Evolutionary conservation across 1,140 invertebrate genomes (phyloP).

Genomic region (Diuraphis noxia): DNA sequence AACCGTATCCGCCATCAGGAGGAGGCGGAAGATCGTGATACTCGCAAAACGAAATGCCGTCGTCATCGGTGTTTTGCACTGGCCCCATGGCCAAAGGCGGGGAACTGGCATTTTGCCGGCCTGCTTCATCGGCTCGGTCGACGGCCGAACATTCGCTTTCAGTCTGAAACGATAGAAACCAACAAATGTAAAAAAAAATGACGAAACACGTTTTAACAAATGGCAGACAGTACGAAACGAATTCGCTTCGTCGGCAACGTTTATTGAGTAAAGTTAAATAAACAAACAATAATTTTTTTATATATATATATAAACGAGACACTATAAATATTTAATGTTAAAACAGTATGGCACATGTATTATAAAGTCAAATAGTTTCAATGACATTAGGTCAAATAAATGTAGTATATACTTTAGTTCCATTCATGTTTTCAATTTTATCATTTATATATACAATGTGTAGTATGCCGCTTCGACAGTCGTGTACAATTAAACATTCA

Average conservation of each 20-base stretch:
- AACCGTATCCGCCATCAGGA: conserved; percentile 86
- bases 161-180: conserved; percentile 63
- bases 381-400: not conserved
- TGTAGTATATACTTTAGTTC: conserved; percentile 9
- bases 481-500: conserved; percentile 13
- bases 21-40: conserved; percentile 79
- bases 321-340: not conserved
- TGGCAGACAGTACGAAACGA: not conserved
- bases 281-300: not conserved
- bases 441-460: not conserved
- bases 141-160: conserved; percentile 70
- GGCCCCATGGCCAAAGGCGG: conserved; percentile 62
- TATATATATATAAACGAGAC: no score
- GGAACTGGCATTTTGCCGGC: conserved; percentile 68
- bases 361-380: not conserved
- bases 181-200: not conserved
- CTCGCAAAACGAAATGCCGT: conserved; percentile 72
- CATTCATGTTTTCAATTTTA: conserved; percentile 17
- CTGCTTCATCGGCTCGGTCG: conserved; percentile 77
- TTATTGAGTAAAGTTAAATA: not conserved
- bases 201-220: not conserved
- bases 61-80: conserved; percentile 62
- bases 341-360: not conserved
- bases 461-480: not conserved
- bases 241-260: not conserved